These are phyloP conservation scores for Tetrax tetrax DNA, from an alignment of 2,113 vertebrate genomes.

Conservation along the genomic window DNA sequence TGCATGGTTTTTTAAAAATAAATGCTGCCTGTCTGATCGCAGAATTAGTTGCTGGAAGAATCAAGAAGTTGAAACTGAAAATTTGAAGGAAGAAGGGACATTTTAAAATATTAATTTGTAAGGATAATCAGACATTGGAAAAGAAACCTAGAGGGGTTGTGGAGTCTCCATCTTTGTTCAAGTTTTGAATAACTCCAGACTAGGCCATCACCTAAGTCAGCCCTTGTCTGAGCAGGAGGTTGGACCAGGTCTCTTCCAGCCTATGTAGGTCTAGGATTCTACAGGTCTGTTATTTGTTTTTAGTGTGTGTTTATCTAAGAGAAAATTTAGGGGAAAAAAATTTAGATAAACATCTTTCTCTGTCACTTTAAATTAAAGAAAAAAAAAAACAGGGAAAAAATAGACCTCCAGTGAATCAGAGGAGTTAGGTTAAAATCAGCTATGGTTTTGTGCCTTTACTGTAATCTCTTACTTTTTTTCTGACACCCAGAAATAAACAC, in stretches of 20 bases:
- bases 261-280: not conserved
- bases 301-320: not conserved
- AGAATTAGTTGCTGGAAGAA: not conserved
- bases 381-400: not conserved
- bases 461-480: not conserved
- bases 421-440: not conserved
- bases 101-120: not conserved
- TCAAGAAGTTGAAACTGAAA: not conserved
- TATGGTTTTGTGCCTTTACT: not conserved
- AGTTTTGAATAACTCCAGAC: not conserved
- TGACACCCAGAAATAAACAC: not conserved
- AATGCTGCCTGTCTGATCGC: not conserved
- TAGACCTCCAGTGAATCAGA: not conserved
- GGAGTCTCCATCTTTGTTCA: not conserved
- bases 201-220: not conserved
- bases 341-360: not conserved
- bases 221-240: not conserved
- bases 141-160: not conserved
- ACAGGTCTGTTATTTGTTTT: not conserved
- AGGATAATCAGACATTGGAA: not conserved
- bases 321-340: not conserved
- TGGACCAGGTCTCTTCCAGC: not conserved
- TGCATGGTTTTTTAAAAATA: not conserved
- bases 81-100: not conserved
- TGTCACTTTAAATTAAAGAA: not conserved